phyloP scores from a whole-genome alignment of 2,113 vertebrate species.

The Chrysochloris asiatica region DNA sequence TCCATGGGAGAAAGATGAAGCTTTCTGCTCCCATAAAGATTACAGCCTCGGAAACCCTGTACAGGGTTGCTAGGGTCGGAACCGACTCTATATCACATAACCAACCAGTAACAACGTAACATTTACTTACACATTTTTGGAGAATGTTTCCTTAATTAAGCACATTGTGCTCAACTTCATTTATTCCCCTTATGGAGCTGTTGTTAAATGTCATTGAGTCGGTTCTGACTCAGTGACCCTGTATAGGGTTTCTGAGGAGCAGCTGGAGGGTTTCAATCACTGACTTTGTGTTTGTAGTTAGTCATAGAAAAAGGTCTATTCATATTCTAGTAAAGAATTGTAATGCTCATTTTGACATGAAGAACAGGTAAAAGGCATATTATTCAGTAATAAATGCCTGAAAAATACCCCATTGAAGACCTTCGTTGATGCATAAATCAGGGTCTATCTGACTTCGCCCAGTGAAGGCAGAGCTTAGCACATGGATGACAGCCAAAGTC shows the following conservation, averaged over 20 bases:
- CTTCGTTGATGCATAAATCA: neutral
- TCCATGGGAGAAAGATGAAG: no score
- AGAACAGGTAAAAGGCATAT: neutral
- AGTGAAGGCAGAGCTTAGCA: neutral
- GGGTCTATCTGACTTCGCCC: neutral
- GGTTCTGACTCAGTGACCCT: no score
- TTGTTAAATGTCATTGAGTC: no score
- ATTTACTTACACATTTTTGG: neutral
- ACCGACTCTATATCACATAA: no score
- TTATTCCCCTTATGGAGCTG: neutral
- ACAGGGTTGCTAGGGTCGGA: no score
- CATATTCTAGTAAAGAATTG: neutral
- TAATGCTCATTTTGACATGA: slow-evolving; percentile 29
- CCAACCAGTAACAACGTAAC: no score
- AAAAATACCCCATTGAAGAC: neutral
- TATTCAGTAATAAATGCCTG: slow-evolving; percentile 20
- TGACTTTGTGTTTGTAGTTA: no score
- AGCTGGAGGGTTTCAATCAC: no score
- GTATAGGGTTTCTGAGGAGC: no score
- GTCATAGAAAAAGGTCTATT: neutral
- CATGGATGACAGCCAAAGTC: slow-evolving; percentile 34
- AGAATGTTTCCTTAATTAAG: slow-evolving; percentile 28
- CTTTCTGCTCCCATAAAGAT: no score
- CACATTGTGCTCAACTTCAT: neutral
- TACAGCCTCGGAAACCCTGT: no score